Evolutionary conservation across 1,140 invertebrate genomes (phyloP), one percentile per base, ranked within the genome.

Genomic region (Prorops nasuta): DNA sequence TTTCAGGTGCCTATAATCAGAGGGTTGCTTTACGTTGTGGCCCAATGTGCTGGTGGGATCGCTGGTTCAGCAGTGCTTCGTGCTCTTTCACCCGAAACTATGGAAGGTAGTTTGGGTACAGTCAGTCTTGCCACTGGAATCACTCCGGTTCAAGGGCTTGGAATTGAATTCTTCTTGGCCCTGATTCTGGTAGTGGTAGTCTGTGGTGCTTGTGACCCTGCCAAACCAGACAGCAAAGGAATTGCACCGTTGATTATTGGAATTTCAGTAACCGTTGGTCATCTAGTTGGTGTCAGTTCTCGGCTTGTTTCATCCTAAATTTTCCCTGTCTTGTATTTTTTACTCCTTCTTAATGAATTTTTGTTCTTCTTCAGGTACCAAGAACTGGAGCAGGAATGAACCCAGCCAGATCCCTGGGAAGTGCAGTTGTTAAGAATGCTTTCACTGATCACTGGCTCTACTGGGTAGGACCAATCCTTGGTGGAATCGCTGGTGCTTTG

Each of bases 361-460:
- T 17, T 44, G 16, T 14, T 44, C n/a, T n/a, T n/a, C n/a, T n/a
- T n/a, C 55, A 86, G 85, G 74, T 85, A 45, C 83, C 85, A 52
- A 90, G 87, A 71, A 94, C 92, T 2, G 90, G 91, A 35, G 83
- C 90, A 15, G 88, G 89, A 53, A 94, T 96, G 91, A 96, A 96
- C 78, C 91, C 91, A 0, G 92, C 92, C 0, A 80, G 92, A 47
- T 87, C 87, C 19, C 85, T 95, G 64, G 92, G 92, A 42, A 91
- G 90, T 6, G 89, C 91, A 2, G 84, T 93, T 9, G 85, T 95
- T 31, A 83, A 84, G 43, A 82, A 83, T 17, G 74, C 75, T 16
- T 96, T 90, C 84, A 72, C 77, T 1, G 72, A 88, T 53, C 91
- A 94, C 62, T 96, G 92, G 92, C 84, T 94, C 0, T 96, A 93